Evolutionary conservation across 2,113 vertebrate genomes (phyloP).

Genomic region (Oreotrochilus melanogaster): DNA sequence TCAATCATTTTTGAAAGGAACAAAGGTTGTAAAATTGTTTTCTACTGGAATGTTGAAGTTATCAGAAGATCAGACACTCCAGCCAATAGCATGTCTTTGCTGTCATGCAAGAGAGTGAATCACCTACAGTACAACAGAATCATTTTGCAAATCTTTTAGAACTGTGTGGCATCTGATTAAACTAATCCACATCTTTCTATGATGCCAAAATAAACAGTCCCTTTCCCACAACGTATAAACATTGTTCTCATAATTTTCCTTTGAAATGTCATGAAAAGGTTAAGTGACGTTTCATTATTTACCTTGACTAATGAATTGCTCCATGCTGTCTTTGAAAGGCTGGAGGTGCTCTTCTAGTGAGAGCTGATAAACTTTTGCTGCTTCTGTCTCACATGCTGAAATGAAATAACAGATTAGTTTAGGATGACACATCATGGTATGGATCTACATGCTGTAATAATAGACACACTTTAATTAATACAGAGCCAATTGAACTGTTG

Average conservation of each 20-base stretch:
- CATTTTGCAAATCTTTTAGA: slow-evolving; percentile 35
- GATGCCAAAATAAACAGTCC: slow-evolving; percentile 70
- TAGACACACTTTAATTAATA: neutral
- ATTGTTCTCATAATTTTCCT: slow-evolving; percentile 49
- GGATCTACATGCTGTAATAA: neutral
- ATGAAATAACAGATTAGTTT: slow-evolving; percentile 65
- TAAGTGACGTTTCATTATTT: slow-evolving; percentile 66
- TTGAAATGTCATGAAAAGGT: slow-evolving; percentile 52
- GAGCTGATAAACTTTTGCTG: slow-evolving; percentile 90
- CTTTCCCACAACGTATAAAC: slow-evolving; percentile 55
- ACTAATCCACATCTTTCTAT: slow-evolving; percentile 62
- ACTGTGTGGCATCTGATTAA: slow-evolving; percentile 62
- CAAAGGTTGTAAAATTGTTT: slow-evolving; percentile 43
- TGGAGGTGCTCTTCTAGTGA: slow-evolving; percentile 92
- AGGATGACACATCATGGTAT: slow-evolving; percentile 9
- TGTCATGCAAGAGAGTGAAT: slow-evolving; percentile 38
- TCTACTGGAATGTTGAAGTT: slow-evolving; percentile 45
- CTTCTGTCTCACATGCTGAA: slow-evolving; percentile 91
- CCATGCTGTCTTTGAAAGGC: slow-evolving; percentile 96
- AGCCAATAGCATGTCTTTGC: slow-evolving; percentile 36
- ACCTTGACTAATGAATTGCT: slow-evolving; percentile 91
- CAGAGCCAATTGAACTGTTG: neutral
- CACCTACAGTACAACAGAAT: slow-evolving; percentile 52
- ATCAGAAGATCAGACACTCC: slow-evolving; percentile 22
- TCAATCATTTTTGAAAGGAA: slow-evolving; percentile 39